A percentile compares a stretch with the other conserved stretches of the same genome.
Conservation (phyloP, 1,140 invertebrate species). For the Eumeta japonica region DNA sequence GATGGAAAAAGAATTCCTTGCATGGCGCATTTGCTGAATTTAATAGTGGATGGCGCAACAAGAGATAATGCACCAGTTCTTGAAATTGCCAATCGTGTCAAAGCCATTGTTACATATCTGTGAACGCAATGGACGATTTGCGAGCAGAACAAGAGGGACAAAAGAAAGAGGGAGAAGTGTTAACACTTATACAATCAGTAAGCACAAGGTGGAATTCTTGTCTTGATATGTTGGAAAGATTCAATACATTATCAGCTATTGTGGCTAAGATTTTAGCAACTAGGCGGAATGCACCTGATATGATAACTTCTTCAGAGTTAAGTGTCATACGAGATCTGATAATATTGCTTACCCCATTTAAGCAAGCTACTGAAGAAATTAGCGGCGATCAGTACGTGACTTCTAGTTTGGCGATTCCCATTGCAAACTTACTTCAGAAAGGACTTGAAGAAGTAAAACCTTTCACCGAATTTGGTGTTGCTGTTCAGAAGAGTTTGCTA, state of each 20-base stretch:
- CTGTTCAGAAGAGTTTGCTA: conserved; percentile 16
- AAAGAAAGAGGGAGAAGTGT: conserved; percentile 21
- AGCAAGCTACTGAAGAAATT: conserved; percentile 20
- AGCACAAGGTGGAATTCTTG: conserved; percentile 23
- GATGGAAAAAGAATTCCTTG: conserved; percentile 22
- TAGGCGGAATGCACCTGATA: conserved; percentile 17
- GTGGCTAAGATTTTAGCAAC: conserved; percentile 22
- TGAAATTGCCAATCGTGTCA: conserved; percentile 14
- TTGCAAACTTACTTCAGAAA: conserved; percentile 16
- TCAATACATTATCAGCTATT: conserved; percentile 19
- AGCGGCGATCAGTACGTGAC: conserved; percentile 20
- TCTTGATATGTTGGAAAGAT: conserved; percentile 19
- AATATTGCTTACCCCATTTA: conserved; percentile 16
- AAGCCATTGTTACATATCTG: conserved; percentile 18
- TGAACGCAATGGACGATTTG: conserved; percentile 17
- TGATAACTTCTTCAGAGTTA: conserved; percentile 16
- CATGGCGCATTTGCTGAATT: conserved; percentile 28
- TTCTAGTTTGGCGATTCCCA: conserved; percentile 21
- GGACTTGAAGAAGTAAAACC: conserved; percentile 8
- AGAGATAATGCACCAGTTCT: conserved; percentile 13
- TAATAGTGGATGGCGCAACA: conserved; percentile 22
- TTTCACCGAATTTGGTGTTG: conserved; percentile 13
- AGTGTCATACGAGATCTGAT: conserved; percentile 21
- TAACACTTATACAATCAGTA: conserved; percentile 20
- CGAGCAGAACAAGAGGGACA: conserved; percentile 15